phyloP scores from a whole-genome alignment of 2,113 vertebrate species.

The Lycaon pictus region DNA sequence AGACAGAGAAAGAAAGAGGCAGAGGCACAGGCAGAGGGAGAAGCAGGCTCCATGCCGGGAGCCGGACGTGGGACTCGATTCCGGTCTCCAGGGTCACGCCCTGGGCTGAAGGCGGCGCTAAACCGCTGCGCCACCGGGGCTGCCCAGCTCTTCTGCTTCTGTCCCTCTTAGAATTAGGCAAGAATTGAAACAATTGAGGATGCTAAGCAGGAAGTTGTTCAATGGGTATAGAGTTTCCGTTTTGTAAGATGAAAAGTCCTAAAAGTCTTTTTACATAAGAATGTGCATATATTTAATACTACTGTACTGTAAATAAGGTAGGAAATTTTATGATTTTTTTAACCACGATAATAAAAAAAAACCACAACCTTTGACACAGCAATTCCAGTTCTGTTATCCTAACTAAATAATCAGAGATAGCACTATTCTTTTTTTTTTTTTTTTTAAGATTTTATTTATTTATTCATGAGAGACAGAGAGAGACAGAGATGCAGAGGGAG shows the following conservation, averaged over 20 bases:
- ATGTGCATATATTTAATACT: not conserved
- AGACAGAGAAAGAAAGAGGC: no score
- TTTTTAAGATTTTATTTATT: no score
- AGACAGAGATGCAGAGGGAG: no score
- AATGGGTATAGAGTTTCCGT: not conserved
- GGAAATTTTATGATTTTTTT: not conserved
- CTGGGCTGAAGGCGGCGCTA: no score
- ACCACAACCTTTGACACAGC: not conserved
- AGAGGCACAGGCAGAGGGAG: no score
- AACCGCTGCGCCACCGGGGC: no score
- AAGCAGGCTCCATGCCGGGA: no score
- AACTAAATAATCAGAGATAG: not conserved
- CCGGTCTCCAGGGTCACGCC: no score
- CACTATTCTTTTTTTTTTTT: not conserved
- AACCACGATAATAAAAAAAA: not conserved
- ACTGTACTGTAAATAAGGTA: not conserved
- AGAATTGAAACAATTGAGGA: not conserved
- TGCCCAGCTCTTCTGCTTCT: not conserved
- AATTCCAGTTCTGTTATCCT: not conserved
- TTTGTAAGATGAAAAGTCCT: slow-evolving; percentile 51
- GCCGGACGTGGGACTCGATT: no score
- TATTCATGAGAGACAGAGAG: no score
- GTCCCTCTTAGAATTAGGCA: not conserved
- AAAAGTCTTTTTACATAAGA: not conserved
- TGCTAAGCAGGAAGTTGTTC: not conserved